Conservation (phyloP, 2,888 invertebrate species). For the Xanthia icteritia region DNA sequence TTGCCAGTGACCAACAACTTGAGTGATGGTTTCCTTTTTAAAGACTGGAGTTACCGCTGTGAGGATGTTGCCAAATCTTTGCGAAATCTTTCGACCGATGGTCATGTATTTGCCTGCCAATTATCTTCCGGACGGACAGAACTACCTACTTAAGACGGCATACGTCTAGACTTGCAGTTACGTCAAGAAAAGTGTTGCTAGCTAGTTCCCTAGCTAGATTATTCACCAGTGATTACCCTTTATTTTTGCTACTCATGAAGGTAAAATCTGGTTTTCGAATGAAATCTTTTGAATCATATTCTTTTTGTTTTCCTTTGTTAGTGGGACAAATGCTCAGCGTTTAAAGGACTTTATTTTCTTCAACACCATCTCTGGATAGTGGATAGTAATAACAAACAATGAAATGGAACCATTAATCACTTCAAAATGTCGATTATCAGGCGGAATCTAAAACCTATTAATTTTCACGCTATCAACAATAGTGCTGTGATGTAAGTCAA, state of each 20-base stretch:
- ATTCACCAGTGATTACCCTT: neutral
- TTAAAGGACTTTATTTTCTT: neutral
- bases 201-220: neutral
- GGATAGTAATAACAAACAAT: neutral
- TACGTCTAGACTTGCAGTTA: neutral
- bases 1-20: conserved; percentile 35
- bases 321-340: neutral
- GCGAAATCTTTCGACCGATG: conserved; percentile 23
- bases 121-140: conserved; percentile 16
- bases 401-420: neutral
- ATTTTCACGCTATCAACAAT: neutral
- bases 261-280: neutral
- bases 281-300: neutral
- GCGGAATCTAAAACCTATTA: neutral
- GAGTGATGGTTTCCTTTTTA: conserved; percentile 47
- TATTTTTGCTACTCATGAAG: neutral
- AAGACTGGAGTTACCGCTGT: conserved; percentile 10
- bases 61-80: conserved; percentile 45
- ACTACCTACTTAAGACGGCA: neutral
- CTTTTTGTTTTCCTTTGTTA: neutral
- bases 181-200: neutral
- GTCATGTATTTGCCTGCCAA: conserved; percentile 27
- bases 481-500: neutral
- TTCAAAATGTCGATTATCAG: neutral
- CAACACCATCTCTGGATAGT: neutral